Conservation (phyloP, 1,140 invertebrate genomes). For the Papilio polyxenes region DNA sequence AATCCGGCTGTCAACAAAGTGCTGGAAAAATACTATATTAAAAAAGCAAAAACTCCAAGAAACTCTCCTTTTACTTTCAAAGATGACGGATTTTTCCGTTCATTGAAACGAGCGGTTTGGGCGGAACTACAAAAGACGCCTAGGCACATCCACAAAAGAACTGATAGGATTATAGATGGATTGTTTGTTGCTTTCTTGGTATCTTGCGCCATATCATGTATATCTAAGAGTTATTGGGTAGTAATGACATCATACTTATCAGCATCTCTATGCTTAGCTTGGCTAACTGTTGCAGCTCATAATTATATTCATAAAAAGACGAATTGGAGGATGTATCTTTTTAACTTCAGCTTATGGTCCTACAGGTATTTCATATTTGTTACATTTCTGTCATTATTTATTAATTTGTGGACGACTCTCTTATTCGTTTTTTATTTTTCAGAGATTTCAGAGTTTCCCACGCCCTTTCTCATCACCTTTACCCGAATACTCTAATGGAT, state of each 20-base stretch:
- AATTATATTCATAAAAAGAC: conserved; percentile 91
- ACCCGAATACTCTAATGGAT: conserved; percentile 89
- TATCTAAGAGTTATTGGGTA: conserved; percentile 57
- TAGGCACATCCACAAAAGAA: conserved; percentile 47
- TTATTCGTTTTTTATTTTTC: conserved; percentile 53
- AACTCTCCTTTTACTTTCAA: conserved; percentile 86
- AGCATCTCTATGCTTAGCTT: conserved; percentile 80
- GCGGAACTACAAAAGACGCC: conserved; percentile 78
- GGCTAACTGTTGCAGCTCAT: conserved; percentile 84
- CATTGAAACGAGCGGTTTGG: conserved; percentile 82
- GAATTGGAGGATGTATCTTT: conserved; percentile 91
- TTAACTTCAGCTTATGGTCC: conserved; percentile 86
- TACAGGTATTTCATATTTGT: conserved; percentile 83
- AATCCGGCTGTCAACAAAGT: conserved; percentile 79
- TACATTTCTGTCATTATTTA: background rate
- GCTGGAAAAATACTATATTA: conserved; percentile 83
- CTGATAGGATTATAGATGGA: conserved; percentile 62
- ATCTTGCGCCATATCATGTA: conserved; percentile 58
- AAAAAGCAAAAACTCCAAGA: conserved; percentile 80
- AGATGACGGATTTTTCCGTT: conserved; percentile 85
- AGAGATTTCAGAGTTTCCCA: conserved; percentile 89
- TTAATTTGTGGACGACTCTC: background rate
- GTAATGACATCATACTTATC: conserved; percentile 56
- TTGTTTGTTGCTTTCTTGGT: conserved; percentile 58
- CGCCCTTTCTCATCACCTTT: conserved; percentile 89